phyloP scores from a whole-genome alignment of 2,797 vertebrate genomes.

The Fundulus diaphanus region DNA sequence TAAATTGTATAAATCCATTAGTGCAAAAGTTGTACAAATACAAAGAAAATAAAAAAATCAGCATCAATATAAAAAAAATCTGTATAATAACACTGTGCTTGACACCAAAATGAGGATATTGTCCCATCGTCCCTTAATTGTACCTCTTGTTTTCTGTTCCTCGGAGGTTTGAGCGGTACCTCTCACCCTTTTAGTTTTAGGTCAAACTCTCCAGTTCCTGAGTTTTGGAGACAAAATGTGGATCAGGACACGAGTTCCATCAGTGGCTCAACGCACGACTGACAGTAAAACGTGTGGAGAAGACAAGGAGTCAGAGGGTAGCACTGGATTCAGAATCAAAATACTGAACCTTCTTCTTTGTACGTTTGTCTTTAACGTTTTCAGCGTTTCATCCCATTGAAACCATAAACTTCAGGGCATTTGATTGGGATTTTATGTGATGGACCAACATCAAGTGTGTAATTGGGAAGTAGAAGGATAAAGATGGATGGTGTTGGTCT shows the following conservation, averaged over 20 bases:
- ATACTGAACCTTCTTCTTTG: too few species aligned
- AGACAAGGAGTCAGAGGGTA: not conserved
- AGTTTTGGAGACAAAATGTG: constrained; percentile 38
- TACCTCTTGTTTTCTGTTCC: constrained; percentile 25
- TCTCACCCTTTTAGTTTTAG: constrained; percentile 11
- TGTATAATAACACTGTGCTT: constrained; percentile 76
- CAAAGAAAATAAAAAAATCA: constrained; percentile 55
- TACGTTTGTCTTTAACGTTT: too few species aligned
- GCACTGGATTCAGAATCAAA: not conserved
- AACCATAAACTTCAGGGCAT: not conserved
- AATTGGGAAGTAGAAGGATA: not conserved
- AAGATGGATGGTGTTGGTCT: not conserved
- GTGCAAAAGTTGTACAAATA: constrained; percentile 79
- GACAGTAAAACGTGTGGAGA: constrained; percentile 5
- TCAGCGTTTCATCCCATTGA: not conserved
- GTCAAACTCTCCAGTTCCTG: constrained; percentile 49
- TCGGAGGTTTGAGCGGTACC: constrained; percentile 34
- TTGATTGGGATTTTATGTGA: not conserved
- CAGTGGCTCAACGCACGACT: constrained; percentile 21
- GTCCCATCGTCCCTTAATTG: constrained; percentile 33
- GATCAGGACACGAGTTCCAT: constrained; percentile 7
- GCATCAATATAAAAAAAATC: constrained; percentile 48
- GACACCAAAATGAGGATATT: constrained; percentile 48
- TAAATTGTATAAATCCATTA: constrained; percentile 65
- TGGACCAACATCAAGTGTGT: not conserved